phyloP scores from a whole-genome alignment of 2,113 vertebrate genomes.

The Sinocyclocheilus maitianheensis region DNA sequence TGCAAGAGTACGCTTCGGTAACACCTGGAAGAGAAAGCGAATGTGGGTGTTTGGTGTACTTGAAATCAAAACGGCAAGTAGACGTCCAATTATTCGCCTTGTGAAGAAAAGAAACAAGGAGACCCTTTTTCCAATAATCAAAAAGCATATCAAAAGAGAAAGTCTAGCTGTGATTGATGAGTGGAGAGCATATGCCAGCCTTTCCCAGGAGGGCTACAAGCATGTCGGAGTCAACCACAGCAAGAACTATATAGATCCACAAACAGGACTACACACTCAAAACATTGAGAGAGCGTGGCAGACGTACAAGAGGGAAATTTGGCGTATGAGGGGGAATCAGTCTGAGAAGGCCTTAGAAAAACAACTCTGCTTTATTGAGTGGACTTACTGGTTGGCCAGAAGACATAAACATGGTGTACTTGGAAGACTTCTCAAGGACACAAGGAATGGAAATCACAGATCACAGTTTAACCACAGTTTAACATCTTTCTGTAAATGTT shows the following conservation, averaged over 20 bases:
- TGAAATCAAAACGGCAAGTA: background rate
- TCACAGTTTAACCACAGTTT: too few species aligned
- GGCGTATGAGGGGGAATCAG: background rate
- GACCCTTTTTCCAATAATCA: slow-evolving; percentile 6
- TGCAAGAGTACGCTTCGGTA: background rate
- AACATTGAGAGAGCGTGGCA: background rate
- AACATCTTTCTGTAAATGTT: too few species aligned
- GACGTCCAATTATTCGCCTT: background rate
- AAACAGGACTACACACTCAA: slow-evolving; percentile 8
- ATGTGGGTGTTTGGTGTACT: background rate
- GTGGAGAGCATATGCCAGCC: background rate
- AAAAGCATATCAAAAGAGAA: background rate
- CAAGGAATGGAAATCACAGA: background rate
- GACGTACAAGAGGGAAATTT: background rate
- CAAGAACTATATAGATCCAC: background rate
- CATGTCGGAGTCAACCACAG: background rate
- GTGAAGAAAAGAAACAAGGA: slow-evolving; percentile 6
- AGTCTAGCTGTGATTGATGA: background rate
- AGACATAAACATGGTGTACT: slow-evolving; percentile 13
- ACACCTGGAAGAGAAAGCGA: background rate
- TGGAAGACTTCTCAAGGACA: slow-evolving; percentile 17
- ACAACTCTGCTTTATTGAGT: background rate
- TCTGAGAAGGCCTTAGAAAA: background rate
- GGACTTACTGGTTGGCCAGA: slow-evolving; percentile 12
- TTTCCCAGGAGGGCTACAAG: background rate